These are phyloP conservation scores for Rosalia funebris DNA, from an alignment of 2,888 invertebrate species.

Conservation along the genomic window DNA sequence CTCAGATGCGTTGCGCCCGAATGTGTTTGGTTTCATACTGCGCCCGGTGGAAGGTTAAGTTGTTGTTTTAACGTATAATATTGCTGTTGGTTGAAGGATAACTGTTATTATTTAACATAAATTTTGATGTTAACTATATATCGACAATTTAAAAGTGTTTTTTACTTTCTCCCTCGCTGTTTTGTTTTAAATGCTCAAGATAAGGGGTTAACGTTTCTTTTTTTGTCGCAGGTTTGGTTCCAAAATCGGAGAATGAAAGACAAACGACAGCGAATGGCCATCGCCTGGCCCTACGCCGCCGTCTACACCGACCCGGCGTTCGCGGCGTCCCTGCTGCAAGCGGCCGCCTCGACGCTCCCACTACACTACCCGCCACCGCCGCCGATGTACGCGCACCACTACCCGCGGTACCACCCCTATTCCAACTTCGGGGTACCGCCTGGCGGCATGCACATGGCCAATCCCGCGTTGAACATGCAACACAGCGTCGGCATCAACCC, in stretches of 20 bases:
- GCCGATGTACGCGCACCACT: slow-evolving; percentile 69
- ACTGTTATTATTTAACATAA: too few species aligned
- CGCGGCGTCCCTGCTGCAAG: slow-evolving; percentile 91
- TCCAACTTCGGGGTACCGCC: slow-evolving; percentile 63
- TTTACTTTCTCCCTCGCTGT: too few species aligned
- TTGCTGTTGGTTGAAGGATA: too few species aligned
- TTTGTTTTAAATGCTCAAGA: too few species aligned
- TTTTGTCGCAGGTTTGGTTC: slow-evolving; percentile 88
- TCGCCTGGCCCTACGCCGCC: slow-evolving; percentile 95
- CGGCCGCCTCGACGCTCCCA: slow-evolving; percentile 78
- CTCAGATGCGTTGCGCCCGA: too few species aligned
- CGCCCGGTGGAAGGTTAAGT: too few species aligned
- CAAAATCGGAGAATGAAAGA: slow-evolving; percentile 98
- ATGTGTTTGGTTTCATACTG: too few species aligned
- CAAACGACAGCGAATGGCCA: slow-evolving; percentile 92
- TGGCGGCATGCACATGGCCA: slow-evolving; percentile 64
- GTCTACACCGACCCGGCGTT: slow-evolving; percentile 94
- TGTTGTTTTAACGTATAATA: too few species aligned
- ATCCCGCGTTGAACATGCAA: slow-evolving; percentile 51
- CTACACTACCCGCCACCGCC: slow-evolving; percentile 67
- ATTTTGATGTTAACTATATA: too few species aligned
- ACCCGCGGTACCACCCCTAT: slow-evolving; percentile 63
- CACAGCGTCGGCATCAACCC: slow-evolving; percentile 51
- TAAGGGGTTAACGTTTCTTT: slow-evolving; percentile 13
- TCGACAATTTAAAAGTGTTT: too few species aligned